phyloP scores from a whole-genome alignment of 2,888 invertebrate genomes.

The Acrobasis suavella region DNA sequence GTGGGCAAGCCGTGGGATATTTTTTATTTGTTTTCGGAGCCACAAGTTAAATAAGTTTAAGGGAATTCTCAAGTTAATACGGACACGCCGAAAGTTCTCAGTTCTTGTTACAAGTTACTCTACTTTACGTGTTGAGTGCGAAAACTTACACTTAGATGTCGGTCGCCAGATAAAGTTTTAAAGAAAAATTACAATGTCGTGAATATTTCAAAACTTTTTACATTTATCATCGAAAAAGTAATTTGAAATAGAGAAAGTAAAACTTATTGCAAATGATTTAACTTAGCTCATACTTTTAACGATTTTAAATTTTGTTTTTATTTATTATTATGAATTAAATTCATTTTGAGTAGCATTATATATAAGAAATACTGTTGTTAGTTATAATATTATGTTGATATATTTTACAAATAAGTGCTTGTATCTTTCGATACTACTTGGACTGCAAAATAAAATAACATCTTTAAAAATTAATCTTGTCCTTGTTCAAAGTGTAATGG shows the following conservation, averaged over 20 bases:
- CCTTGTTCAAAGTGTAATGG: neutral
- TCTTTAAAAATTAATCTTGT: neutral
- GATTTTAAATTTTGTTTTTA: no score
- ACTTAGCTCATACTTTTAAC: neutral
- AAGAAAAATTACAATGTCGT: conserved; percentile 13
- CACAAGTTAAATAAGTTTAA: conserved; percentile 22
- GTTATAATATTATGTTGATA: no score
- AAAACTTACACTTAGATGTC: conserved; percentile 17
- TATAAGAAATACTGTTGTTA: no score
- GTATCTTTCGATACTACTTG: no score
- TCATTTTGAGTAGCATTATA: no score
- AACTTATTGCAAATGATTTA: neutral
- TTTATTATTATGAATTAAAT: neutral
- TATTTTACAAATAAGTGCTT: no score
- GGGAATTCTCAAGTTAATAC: conserved; percentile 49
- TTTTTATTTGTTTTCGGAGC: conserved; percentile 15
- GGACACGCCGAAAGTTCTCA: conserved; percentile 41
- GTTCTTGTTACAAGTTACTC: conserved; percentile 39
- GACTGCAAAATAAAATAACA: no score
- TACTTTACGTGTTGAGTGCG: conserved; percentile 27
- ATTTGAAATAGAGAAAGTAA: neutral
- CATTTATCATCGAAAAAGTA: neutral
- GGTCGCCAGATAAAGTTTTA: conserved; percentile 11
- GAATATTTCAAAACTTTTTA: conserved; percentile 11
- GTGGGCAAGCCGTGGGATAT: neutral